phyloP scores from a whole-genome alignment of 1,140 invertebrate genomes.

The Cotesia typhae region DNA sequence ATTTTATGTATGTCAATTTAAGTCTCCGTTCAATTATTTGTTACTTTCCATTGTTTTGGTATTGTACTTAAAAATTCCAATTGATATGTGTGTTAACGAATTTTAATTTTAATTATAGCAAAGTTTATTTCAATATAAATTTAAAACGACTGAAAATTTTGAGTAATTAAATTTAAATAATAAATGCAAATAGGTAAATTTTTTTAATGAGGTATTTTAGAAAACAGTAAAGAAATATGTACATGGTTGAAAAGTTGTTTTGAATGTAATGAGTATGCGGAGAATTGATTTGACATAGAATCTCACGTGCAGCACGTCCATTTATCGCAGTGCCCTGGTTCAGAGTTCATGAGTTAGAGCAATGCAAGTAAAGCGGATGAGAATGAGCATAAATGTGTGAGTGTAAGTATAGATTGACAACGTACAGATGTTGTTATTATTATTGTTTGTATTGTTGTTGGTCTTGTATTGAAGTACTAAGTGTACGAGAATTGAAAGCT shows the following conservation, averaged over 20 bases:
- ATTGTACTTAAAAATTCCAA: too few relatives aligned
- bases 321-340: conserved; percentile 31
- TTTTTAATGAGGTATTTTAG: too few relatives aligned
- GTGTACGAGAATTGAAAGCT: conserved; percentile 24
- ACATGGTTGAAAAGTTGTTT: neutral
- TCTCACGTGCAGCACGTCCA: conserved; percentile 32
- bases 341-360: conserved; percentile 28
- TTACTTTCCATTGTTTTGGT: too few relatives aligned
- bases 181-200: too few relatives aligned
- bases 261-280: neutral
- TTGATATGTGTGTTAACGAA: too few relatives aligned
- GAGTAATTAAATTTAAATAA: too few relatives aligned
- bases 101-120: too few relatives aligned
- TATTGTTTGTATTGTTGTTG: neutral
- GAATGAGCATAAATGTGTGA: neutral
- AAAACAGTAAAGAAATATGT: neutral
- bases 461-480: conserved; percentile 12
- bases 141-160: too few relatives aligned
- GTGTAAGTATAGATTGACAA: too few relatives aligned
- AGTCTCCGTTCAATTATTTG: neutral
- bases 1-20: conserved; percentile 20
- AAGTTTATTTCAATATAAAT: too few relatives aligned
- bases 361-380: conserved; percentile 8
- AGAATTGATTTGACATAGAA: conserved; percentile 1
- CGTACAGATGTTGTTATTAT: too few relatives aligned